phyloP scores from a whole-genome alignment of 2,797 vertebrate species.

The Leptodactylus fallax region DNA sequence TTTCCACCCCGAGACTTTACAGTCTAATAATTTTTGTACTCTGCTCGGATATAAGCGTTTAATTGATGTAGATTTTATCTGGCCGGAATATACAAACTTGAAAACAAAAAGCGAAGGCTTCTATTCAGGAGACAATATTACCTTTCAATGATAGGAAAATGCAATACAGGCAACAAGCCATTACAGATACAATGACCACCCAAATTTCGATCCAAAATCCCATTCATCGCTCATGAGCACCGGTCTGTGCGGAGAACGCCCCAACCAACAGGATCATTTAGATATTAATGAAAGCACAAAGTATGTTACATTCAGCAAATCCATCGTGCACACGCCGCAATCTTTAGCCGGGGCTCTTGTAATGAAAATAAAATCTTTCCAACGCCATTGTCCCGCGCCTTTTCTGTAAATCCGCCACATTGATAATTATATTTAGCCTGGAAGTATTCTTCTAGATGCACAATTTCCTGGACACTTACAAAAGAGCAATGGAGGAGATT shows the following conservation, averaged over 20 bases:
- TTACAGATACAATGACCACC: conserved; percentile 17
- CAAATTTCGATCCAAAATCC: conserved; percentile 42
- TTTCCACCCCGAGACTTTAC: not conserved
- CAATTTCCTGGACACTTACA: conserved; percentile 71
- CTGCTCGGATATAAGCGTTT: conserved; percentile 3
- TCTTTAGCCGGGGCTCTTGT: conserved; percentile 71
- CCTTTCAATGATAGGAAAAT: conserved; percentile 13
- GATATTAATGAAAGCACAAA: conserved; percentile 74
- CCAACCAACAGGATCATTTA: conserved; percentile 77
- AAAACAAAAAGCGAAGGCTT: conserved; percentile 44
- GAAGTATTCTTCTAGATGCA: conserved; percentile 68
- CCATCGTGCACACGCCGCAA: conserved; percentile 69
- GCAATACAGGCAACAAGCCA: conserved; percentile 13
- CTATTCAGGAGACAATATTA: conserved; percentile 23
- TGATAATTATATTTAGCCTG: conserved; percentile 72
- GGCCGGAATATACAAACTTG: not conserved
- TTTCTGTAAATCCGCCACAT: conserved; percentile 70
- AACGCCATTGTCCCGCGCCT: conserved; percentile 70
- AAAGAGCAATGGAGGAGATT: conserved; percentile 59
- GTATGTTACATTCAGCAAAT: conserved; percentile 73
- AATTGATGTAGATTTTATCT: conserved; percentile 27
- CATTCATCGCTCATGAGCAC: conserved; percentile 77
- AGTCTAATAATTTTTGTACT: not conserved
- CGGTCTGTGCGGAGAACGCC: conserved; percentile 69
- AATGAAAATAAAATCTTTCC: conserved; percentile 76